phyloP scores from a whole-genome alignment of 2,888 invertebrate species.

The Caenorhabditis wallacei region DNA sequence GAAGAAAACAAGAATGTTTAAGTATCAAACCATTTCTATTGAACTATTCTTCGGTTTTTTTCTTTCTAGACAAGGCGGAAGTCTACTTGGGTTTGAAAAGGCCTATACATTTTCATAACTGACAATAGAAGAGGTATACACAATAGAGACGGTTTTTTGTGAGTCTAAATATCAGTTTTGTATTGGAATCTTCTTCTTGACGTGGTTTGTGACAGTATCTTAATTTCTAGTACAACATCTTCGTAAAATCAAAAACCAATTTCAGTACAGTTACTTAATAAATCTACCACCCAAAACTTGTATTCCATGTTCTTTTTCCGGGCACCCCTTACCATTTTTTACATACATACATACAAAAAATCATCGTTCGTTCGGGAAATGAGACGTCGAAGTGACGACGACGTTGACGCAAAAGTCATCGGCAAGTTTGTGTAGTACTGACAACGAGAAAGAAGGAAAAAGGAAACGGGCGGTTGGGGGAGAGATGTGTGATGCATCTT shows the following conservation, averaged over 20 bases:
- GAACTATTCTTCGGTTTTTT: not conserved
- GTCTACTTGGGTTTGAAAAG: not conserved
- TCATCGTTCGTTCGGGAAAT: slow-evolving; percentile 53
- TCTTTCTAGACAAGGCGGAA: not conserved
- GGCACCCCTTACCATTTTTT: not conserved
- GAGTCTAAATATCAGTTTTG: not conserved
- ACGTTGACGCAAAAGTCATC: slow-evolving; percentile 49
- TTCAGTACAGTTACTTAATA: slow-evolving; percentile 26
- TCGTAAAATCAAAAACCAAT: slow-evolving; percentile 34
- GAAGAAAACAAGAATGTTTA: too few relatives aligned
- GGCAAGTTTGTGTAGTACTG: slow-evolving; percentile 40
- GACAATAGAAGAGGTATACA: slow-evolving; percentile 20
- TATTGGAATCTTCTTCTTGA: too few relatives aligned
- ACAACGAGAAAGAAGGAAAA: slow-evolving; percentile 7
- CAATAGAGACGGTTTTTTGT: slow-evolving; percentile 14
- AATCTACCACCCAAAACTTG: not conserved
- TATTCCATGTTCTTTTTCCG: slow-evolving; percentile 13
- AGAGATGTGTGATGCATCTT: slow-evolving; percentile 62
- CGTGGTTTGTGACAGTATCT: too few relatives aligned
- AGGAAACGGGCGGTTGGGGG: not conserved
- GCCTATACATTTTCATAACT: slow-evolving; percentile 18
- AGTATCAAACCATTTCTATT: too few relatives aligned
- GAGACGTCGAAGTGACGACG: slow-evolving; percentile 21
- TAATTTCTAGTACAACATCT: slow-evolving; percentile 11
- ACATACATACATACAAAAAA: not conserved